Conservation (phyloP, 2,113 vertebrate species). For the Tachycineta bicolor region DNA sequence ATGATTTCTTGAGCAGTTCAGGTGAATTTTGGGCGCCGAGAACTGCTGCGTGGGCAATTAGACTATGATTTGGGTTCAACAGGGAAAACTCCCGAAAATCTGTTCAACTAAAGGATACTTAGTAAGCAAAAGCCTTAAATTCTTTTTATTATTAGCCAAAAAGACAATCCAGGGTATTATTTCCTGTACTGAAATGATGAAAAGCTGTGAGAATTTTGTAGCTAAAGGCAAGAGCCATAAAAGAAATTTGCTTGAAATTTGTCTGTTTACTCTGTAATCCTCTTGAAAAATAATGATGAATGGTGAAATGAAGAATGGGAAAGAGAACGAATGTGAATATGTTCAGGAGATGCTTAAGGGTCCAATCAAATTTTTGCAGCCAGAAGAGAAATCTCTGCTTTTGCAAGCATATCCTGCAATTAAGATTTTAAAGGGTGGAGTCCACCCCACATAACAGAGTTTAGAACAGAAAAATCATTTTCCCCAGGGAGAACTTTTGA, state of each 20-base stretch:
- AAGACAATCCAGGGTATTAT: conserved; percentile 4
- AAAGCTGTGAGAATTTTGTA: neutral
- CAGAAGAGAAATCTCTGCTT: neutral
- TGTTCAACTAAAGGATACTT: neutral
- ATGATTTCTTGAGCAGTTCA: neutral
- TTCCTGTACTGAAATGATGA: neutral
- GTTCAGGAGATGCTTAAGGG: neutral
- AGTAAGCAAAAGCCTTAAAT: neutral
- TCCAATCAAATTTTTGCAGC: neutral
- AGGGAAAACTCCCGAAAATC: neutral
- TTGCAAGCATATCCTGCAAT: neutral
- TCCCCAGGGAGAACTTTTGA: neutral
- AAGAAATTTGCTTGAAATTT: neutral
- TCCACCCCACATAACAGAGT: neutral
- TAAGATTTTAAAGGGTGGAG: neutral
- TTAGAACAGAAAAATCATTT: neutral
- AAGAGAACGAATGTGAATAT: neutral
- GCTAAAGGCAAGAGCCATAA: neutral
- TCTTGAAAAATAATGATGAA: neutral
- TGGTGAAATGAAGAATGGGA: neutral
- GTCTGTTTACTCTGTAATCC: neutral
- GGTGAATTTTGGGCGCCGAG: neutral
- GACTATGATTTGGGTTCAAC: neutral
- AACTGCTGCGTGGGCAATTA: neutral
- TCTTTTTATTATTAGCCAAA: neutral